These are phyloP conservation scores for Monodelphis domestica DNA, from an alignment of 2,797 vertebrate genomes.

Conservation along the genomic window DNA sequence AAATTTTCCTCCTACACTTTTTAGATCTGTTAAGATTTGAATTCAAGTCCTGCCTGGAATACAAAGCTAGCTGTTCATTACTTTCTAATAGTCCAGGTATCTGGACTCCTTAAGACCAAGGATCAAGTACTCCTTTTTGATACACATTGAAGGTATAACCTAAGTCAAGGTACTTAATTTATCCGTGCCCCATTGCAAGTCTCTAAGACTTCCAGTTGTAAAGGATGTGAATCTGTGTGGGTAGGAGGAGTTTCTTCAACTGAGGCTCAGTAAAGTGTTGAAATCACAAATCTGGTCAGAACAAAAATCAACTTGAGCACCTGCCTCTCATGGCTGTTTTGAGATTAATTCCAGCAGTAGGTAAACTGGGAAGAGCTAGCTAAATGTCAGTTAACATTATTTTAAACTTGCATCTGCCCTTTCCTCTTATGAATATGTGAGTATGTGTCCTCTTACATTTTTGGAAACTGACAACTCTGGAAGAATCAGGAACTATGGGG, in stretches of 20 bases:
- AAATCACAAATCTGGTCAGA: background rate
- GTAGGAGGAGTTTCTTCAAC: background rate
- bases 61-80: background rate
- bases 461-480: background rate
- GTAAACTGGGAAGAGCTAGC: background rate
- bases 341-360: background rate
- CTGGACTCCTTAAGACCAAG: background rate
- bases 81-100: background rate
- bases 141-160: background rate
- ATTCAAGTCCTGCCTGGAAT: background rate
- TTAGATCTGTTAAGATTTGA: background rate
- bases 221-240: background rate
- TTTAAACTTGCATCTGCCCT: background rate
- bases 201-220: background rate
- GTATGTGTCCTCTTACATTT: background rate
- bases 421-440: background rate
- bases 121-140: background rate
- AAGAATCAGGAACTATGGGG: background rate
- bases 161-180: background rate
- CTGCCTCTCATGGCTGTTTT: background rate
- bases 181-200: background rate
- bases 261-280: background rate
- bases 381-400: background rate
- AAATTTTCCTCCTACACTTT: background rate
- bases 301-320: background rate